phyloP scores from a whole-genome alignment of 2,888 invertebrate species.

The Mimachlamys varia region DNA sequence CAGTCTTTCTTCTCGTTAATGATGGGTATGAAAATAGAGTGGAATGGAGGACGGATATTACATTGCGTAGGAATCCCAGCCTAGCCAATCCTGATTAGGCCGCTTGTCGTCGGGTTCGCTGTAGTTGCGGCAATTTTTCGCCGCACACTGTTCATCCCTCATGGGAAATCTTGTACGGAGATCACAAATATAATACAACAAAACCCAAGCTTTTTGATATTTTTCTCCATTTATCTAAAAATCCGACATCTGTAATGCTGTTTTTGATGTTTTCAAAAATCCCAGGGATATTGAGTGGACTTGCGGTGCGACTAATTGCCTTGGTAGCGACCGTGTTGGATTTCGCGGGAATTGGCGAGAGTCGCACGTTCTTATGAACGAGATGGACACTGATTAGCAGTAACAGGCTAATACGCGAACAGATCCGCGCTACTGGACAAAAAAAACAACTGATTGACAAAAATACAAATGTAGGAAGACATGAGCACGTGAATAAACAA shows the following conservation, averaged over 20 bases:
- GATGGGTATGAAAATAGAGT: neutral
- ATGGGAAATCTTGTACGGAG: conserved; percentile 19
- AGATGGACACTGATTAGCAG: neutral
- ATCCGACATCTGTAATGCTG: conserved; percentile 31
- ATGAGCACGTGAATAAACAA: neutral
- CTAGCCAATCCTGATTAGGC: neutral
- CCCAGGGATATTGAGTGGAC: neutral
- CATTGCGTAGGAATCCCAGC: neutral
- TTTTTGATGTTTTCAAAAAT: conserved; percentile 24
- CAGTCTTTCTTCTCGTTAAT: neutral
- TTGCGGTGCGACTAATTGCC: conserved; percentile 9
- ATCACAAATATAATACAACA: conserved; percentile 28
- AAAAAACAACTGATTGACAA: neutral
- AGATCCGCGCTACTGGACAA: neutral
- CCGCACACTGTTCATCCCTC: neutral
- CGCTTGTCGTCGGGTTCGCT: neutral
- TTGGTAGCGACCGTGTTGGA: conserved; percentile 16
- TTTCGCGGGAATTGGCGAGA: neutral
- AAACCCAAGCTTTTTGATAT: conserved; percentile 20
- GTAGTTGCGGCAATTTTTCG: neutral
- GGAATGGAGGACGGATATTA: conserved; percentile 22
- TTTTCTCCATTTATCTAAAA: conserved; percentile 34
- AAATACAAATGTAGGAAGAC: neutral
- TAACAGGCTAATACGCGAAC: neutral
- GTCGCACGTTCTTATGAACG: neutral